A percentile compares a stretch with the other conserved stretches of the same genome.
Conservation (phyloP, 2,797 vertebrate genomes). For the Halcyon smyrnensis region DNA sequence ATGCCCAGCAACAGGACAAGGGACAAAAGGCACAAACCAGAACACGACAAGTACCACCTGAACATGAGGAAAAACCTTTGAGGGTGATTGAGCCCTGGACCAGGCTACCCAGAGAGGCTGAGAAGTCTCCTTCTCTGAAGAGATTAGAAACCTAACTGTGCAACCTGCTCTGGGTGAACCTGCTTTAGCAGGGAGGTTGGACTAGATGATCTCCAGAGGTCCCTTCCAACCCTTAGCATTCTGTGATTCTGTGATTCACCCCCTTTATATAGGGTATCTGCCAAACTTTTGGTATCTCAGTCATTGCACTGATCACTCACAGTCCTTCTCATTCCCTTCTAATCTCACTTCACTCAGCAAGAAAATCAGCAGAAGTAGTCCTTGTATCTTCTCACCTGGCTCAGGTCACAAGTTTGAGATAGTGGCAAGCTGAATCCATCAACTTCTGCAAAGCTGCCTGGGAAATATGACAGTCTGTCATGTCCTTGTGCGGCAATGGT, state of each 20-base stretch:
- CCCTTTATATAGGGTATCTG: not conserved
- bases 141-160: not conserved
- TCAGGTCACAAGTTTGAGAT: not conserved
- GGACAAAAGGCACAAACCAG: not conserved
- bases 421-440: not conserved
- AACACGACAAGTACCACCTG: not conserved
- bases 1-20: not conserved
- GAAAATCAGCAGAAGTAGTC: not conserved
- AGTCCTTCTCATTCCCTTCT: not conserved
- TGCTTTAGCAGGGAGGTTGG: not conserved
- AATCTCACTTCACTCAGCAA: not conserved
- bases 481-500: not conserved
- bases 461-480: not conserved
- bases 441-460: not conserved
- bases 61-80: not conserved
- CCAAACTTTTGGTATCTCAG: not conserved
- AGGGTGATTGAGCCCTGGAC: not conserved
- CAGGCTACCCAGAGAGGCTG: not conserved
- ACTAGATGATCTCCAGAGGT: not conserved
- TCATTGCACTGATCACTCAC: not conserved
- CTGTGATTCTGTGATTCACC: too few species aligned
- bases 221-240: too few species aligned
- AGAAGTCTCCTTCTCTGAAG: not conserved
- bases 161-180: not conserved
- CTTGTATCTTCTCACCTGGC: not conserved